Evolutionary conservation across 2,888 invertebrate species (phyloP).

Genomic region (Saturnia japonica): DNA sequence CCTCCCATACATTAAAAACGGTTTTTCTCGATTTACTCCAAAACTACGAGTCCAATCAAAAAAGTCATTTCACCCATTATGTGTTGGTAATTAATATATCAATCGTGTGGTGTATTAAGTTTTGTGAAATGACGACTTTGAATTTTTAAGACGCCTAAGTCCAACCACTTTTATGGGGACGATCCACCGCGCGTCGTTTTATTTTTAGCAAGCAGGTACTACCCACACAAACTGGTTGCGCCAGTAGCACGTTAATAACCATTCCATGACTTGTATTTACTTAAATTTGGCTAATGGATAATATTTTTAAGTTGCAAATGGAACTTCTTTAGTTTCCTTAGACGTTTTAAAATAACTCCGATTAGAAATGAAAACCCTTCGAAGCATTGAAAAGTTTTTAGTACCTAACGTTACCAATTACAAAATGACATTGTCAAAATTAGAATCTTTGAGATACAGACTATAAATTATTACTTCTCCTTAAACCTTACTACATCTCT

Average conservation of each 20-base stretch:
- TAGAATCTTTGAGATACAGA: too few relatives aligned
- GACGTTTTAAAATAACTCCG: background rate
- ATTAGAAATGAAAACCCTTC: too few relatives aligned
- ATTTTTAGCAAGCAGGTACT: slow-evolving; percentile 13
- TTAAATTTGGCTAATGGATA: background rate
- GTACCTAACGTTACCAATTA: background rate
- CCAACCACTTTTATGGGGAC: too few relatives aligned
- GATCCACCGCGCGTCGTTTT: too few relatives aligned
- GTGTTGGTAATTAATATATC: too few relatives aligned
- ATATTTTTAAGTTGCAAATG: background rate
- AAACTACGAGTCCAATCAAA: too few relatives aligned
- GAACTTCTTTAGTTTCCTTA: background rate
- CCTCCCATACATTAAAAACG: too few relatives aligned
- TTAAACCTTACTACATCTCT: background rate
- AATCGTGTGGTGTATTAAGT: too few relatives aligned
- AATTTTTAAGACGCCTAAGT: too few relatives aligned
- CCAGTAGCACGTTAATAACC: background rate
- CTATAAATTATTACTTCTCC: background rate
- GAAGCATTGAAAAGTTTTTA: background rate
- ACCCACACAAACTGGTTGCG: slow-evolving; percentile 3
- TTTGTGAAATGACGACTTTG: too few relatives aligned
- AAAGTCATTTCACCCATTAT: too few relatives aligned
- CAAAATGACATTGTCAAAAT: background rate
- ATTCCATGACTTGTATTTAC: background rate
- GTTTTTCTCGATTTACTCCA: too few relatives aligned